Base-by-base conservation (phyloP, 2,888 invertebrate species). In the Watsonalla binaria region DNA sequence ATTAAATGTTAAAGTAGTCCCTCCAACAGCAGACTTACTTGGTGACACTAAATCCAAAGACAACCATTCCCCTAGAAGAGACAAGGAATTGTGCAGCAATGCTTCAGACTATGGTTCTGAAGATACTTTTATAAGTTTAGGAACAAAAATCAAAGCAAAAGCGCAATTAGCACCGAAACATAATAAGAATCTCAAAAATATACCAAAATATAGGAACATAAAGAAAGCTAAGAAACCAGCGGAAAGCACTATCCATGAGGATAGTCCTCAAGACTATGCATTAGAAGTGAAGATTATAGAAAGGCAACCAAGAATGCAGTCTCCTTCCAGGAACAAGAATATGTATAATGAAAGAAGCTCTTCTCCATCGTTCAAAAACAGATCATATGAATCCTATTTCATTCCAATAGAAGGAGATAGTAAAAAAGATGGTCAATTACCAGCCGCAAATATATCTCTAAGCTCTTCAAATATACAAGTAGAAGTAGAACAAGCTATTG, bases 121-220 rank as follows among this genome's bases (percentile, higher is more conserved):
- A 71, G 91, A 91, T 53, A 92, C 91, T 1, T 90, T 78, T 60
- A 84, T 89, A 53, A 92, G 91, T 64, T 70, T 91, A 71, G 91
- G 91, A 45, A 86, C 88, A 45, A 91, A 91, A 74, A 91, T 91
- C 47, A 91, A 91, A 70, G 86, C 86, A n/a, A 90, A 82, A 74
- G 91, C 91, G 2, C 90, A 91, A 69, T 68, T 75, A 1, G 73
- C 76, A 6, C 69, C 80, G 6, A 89, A 84, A 66, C 76, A 68
- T 14, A 86, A 85, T 69, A 74, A 68, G 2, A 82, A 79, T 61
- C 61, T 76, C 6, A 88, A 84, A 61, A 86, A 82, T 61, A 74
- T 76, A 51, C 58, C 82, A 4, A 89, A 86, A 58, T 88, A 84
- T 54, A 79, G 82, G 55, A 86, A 80, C 57, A 79, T 82, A 13